Base-by-base conservation (phyloP, 2,888 invertebrate species). In the Eledona agricola region DNA sequence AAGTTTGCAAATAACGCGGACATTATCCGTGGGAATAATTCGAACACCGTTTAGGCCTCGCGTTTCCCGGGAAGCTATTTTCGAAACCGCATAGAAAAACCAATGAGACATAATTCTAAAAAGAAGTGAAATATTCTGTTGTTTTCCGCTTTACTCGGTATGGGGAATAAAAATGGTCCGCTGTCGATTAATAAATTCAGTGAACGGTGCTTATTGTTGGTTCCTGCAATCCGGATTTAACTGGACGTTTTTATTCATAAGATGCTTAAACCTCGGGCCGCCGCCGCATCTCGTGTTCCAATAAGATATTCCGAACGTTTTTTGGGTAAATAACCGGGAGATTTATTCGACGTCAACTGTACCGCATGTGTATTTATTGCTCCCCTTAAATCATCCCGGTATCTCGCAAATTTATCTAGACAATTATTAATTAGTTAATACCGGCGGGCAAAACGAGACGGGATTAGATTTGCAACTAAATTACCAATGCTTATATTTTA, bases 341-440 rank as follows among this genome's bases (percentile, higher is more conserved):
- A 66, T 67, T 63, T 67, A 67, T 65, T 56, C 59, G 47, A 58
- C 59, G 62, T 60, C 63, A 59, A 62, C 58, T 62, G 58, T 58
- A 60, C 63, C 64, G 59, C 62, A 64, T 60, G 60, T 65, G 65
- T 70, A 71, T 71, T 71, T 71, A 71, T 70, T 70, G 60, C 68
- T 37, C 51, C 55, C 58, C 58, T 62, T 72, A 69, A 72, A 71
- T 72, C 70, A 72, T 71, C 59, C 61, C 57, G 43, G 59, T 66
- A 67, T 69, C 67, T 64, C 59, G 58, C 61, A 63, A 70, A 70
- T 70, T 70, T 69, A 70, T 70, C 70, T 70, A 60, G 70, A 69
- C 70, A 64, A 66, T 63, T 70, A 72, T 69, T 72, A 71, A 72
- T 72, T 72, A 70, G 67, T 66, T 64, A 65, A 66, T 66, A 63